Percentiles rank a stretch among this genome's conserved stretches.
phyloP scores from a whole-genome alignment of 30 jellyfish, hydroid and myxozoan species.

The Hydractinia echinata region DNA sequence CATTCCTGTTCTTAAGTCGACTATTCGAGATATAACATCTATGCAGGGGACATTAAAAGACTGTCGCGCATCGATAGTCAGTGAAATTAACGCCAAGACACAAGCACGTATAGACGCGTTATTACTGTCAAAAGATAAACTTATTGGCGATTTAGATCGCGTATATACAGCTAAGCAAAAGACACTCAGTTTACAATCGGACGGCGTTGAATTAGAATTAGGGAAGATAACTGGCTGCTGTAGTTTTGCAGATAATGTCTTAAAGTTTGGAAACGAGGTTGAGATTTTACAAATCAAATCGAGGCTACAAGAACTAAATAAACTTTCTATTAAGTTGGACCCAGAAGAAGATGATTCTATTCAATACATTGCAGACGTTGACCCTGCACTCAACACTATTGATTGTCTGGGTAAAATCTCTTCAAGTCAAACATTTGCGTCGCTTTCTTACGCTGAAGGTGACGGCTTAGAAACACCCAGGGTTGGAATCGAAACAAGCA shows the following conservation, averaged over 20 bases:
- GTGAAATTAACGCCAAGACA: slow-evolving; percentile 78
- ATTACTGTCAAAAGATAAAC: slow-evolving; percentile 59
- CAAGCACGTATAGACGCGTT: slow-evolving; percentile 86
- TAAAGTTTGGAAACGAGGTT: slow-evolving; percentile 86
- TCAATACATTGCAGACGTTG: slow-evolving; percentile 72
- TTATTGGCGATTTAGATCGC: slow-evolving; percentile 54
- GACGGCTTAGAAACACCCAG: slow-evolving; percentile 93
- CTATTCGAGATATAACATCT: slow-evolving; percentile 57
- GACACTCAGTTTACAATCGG: slow-evolving; percentile 81
- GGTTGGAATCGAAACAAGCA: slow-evolving; percentile 75
- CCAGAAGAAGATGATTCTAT: slow-evolving; percentile 99
- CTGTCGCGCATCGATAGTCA: slow-evolving; percentile 59
- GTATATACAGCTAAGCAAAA: slow-evolving; percentile 73
- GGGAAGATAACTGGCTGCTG: slow-evolving; percentile 89
- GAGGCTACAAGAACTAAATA: slow-evolving; percentile 60
- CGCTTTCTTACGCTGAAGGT: slow-evolving; percentile 96
- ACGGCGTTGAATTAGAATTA: slow-evolving; percentile 86
- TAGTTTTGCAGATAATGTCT: slow-evolving; percentile 86
- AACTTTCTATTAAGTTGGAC: slow-evolving; percentile 62
- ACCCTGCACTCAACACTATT: slow-evolving; percentile 63
- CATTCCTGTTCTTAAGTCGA: slow-evolving; percentile 54
- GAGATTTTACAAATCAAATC: slow-evolving; percentile 89
- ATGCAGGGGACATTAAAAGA: slow-evolving; percentile 72
- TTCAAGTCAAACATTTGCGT: slow-evolving; percentile 95
- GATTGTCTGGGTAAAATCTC: slow-evolving; percentile 79